Conservation (phyloP, 1,140 invertebrate species). For the Gryon sp. region DNA sequence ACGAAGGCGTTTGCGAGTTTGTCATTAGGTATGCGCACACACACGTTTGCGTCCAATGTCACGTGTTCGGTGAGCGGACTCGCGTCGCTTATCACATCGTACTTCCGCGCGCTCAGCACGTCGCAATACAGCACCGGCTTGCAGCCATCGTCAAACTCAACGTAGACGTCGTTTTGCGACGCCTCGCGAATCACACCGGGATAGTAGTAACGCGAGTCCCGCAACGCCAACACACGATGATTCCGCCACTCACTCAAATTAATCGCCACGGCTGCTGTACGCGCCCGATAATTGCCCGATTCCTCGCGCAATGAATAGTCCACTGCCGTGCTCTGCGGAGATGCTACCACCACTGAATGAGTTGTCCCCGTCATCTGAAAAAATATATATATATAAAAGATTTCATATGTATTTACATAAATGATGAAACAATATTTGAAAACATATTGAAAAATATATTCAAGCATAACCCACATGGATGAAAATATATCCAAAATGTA, state of each 20-base stretch:
- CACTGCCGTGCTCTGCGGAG: conserved; percentile 82
- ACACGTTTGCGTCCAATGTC: conserved; percentile 83
- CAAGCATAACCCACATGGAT: no score
- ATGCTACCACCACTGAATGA: conserved; percentile 76
- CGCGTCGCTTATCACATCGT: conserved; percentile 95
- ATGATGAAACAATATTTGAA: no score
- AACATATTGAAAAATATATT: no score
- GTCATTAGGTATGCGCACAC: conserved; percentile 78
- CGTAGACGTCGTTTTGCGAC: conserved; percentile 70
- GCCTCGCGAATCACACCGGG: conserved; percentile 85
- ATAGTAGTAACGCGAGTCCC: conserved; percentile 89
- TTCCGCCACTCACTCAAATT: conserved; percentile 95
- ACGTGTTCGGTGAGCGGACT: conserved; percentile 91
- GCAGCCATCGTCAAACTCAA: conserved; percentile 80
- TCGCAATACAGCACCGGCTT: conserved; percentile 84
- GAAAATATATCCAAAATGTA: no score
- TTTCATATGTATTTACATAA: no score
- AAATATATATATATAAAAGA: no score
- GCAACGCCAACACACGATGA: conserved; percentile 93
- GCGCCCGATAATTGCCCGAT: conserved; percentile 69
- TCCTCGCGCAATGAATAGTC: conserved; percentile 81
- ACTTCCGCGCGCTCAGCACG: conserved; percentile 87
- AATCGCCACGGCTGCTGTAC: conserved; percentile 79
- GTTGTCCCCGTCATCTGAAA: no score
- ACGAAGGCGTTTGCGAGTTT: conserved; percentile 85